Conservation (phyloP, 1,140 invertebrate species). For the Monomorium pharaonis region DNA sequence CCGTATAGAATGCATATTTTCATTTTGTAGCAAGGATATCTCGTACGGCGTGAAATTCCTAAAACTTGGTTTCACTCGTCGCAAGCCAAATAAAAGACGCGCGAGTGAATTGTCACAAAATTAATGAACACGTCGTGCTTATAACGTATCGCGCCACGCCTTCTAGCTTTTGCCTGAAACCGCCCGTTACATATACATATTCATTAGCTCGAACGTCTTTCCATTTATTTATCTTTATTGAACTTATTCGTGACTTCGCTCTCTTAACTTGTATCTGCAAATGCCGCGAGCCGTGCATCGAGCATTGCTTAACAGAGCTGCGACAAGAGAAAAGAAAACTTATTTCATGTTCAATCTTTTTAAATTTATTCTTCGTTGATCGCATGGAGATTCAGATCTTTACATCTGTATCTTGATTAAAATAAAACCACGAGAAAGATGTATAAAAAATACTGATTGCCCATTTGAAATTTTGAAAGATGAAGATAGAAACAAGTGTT, state of each 20-base stretch:
- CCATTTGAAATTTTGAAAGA: neutral
- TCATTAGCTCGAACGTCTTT: conserved; percentile 7
- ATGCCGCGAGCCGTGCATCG: neutral
- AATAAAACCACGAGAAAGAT: neutral
- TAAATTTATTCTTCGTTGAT: neutral
- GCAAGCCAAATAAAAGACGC: neutral
- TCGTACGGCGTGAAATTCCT: neutral
- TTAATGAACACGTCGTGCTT: conserved; percentile 23
- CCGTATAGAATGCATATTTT: neutral
- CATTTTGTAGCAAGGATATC: neutral
- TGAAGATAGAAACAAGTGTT: neutral
- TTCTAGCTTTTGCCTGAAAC: neutral
- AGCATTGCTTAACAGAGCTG: neutral
- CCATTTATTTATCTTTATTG: neutral
- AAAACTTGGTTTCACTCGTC: neutral
- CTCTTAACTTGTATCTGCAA: neutral
- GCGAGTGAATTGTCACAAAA: conserved; percentile 9
- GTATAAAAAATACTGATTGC: neutral
- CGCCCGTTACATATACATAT: conserved; percentile 16
- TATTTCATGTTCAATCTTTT: neutral
- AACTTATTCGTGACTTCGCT: neutral
- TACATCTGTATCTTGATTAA: neutral
- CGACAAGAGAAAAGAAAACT: neutral
- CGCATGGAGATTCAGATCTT: neutral
- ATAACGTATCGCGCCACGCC: neutral